phyloP scores from a whole-genome alignment of 2,888 invertebrate genomes.

The Epinotia ramella region DNA sequence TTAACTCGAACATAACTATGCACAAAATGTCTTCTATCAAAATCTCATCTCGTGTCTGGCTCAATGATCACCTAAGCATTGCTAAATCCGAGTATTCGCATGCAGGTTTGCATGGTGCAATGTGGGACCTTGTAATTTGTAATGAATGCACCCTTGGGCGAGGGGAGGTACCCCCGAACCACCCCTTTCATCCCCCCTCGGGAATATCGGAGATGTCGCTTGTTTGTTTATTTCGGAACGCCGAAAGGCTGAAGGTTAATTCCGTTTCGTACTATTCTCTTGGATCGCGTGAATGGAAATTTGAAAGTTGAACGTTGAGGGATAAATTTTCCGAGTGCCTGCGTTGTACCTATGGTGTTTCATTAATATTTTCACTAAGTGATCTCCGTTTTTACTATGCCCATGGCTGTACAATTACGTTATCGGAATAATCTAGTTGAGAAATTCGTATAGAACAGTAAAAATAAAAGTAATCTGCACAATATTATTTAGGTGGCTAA shows the following conservation, averaged over 20 bases:
- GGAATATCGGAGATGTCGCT: conserved; percentile 53
- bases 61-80: conserved; percentile 58
- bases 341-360: background rate
- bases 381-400: background rate
- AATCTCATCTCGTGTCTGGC: conserved; percentile 60
- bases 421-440: too few species aligned
- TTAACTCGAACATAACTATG: conserved; percentile 33
- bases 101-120: conserved; percentile 66
- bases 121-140: conserved; percentile 64
- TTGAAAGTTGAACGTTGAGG: conserved; percentile 25
- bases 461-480: too few species aligned
- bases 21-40: conserved; percentile 58
- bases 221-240: conserved; percentile 62
- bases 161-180: conserved; percentile 38
- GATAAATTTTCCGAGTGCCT: conserved; percentile 21
- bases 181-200: conserved; percentile 48
- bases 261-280: conserved; percentile 19
- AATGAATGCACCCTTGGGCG: conserved; percentile 61
- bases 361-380: background rate
- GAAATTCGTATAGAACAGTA: too few species aligned
- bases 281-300: conserved; percentile 42
- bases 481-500: too few species aligned
- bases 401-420: too few species aligned
- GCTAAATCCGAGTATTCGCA: conserved; percentile 77
- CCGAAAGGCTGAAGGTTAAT: conserved; percentile 58